These are phyloP conservation scores for Anguilla obscura DNA, from an alignment of 2,797 vertebrate species.

Conservation along the genomic window DNA sequence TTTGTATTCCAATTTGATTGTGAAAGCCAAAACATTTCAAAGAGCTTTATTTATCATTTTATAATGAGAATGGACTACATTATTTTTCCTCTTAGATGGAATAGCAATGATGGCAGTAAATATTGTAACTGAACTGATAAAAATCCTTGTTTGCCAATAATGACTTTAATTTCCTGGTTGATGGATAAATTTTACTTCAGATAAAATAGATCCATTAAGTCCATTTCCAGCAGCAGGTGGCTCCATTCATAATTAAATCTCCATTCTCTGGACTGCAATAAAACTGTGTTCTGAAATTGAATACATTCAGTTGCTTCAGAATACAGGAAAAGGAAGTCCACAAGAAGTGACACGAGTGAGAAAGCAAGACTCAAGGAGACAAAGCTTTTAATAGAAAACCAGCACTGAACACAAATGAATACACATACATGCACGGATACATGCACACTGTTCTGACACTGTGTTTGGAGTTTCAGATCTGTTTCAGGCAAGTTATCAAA, in stretches of 20 bases:
- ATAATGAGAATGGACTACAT: not conserved
- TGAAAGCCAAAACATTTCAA: not conserved
- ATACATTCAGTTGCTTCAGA: not conserved
- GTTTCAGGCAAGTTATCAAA: not conserved
- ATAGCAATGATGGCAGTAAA: not conserved
- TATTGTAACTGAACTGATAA: not conserved
- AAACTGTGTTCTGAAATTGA: not conserved
- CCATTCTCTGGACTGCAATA: not conserved
- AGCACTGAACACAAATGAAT: not conserved
- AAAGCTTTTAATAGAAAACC: not conserved
- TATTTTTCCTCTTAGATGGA: not conserved
- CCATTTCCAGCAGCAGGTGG: not conserved
- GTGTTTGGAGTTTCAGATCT: not conserved
- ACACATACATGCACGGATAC: not conserved
- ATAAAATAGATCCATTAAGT: not conserved
- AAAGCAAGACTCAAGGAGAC: not conserved
- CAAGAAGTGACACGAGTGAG: not conserved
- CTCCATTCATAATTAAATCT: constrained; percentile 1
- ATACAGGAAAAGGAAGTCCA: not conserved
- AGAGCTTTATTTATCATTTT: not conserved
- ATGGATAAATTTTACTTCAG: not conserved
- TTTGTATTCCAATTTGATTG: not conserved
- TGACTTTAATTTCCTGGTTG: not conserved
- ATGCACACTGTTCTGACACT: not conserved
- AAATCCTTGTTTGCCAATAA: not conserved